Percentiles rank a stretch among this genome's conserved stretches.
Conservation (phyloP, 2,113 vertebrate genomes). For the Cyanoderma ruficeps region DNA sequence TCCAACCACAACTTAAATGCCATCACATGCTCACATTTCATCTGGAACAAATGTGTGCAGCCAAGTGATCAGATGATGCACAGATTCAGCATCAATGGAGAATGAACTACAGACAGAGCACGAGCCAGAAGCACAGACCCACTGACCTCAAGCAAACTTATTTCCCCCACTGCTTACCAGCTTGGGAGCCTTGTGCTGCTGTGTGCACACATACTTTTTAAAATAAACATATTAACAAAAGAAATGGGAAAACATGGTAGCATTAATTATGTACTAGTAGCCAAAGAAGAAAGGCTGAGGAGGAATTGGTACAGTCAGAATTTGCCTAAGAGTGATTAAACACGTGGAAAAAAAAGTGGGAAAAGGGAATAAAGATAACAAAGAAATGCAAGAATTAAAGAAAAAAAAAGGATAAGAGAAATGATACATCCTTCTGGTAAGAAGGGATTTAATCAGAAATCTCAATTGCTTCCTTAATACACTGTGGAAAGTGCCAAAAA, state of each 20-base stretch:
- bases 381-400: neutral
- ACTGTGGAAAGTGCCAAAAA: neutral
- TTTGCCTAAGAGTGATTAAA: neutral
- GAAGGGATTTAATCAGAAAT: neutral
- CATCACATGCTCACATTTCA: constrained; percentile 53
- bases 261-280: neutral
- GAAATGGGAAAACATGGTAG: neutral
- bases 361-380: neutral
- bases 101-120: neutral
- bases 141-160: neutral
- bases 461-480: neutral
- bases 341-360: fast-evolving
- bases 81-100: neutral
- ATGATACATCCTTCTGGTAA: neutral
- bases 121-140: neutral
- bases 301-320: neutral
- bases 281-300: neutral
- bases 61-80: constrained; percentile 29
- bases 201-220: neutral
- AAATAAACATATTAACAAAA: neutral
- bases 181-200: neutral
- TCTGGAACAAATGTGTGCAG: constrained; percentile 36
- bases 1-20: constrained; percentile 6
- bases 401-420: fast-evolving
- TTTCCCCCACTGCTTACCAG: neutral